These are phyloP conservation scores for Drosophila nebulosa DNA, from an alignment of 1,140 invertebrate species.

Conservation along the genomic window DNA sequence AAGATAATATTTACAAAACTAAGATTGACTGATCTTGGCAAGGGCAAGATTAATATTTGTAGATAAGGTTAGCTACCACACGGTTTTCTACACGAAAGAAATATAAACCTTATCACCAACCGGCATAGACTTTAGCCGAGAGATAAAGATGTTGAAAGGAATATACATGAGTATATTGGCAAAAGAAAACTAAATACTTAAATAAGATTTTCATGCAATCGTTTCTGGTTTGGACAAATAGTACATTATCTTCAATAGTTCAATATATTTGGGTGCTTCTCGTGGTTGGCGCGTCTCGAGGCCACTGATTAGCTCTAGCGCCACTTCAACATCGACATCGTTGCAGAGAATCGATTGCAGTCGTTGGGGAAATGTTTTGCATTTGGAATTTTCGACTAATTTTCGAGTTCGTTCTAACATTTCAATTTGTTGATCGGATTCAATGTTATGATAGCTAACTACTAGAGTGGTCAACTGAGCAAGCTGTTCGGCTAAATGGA, in stretches of 20 bases:
- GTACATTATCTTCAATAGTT: slow-evolving; percentile 59
- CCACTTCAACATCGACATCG: slow-evolving; percentile 59
- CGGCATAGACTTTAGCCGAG: background rate
- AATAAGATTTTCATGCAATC: slow-evolving; percentile 1
- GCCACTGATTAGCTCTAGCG: slow-evolving; percentile 57
- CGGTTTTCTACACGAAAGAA: background rate
- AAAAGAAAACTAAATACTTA: background rate
- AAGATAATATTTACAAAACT: background rate
- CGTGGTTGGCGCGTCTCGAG: slow-evolving; percentile 56
- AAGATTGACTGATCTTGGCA: background rate
- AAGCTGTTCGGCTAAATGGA: slow-evolving; percentile 44
- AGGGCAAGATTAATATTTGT: background rate
- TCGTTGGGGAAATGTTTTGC: slow-evolving; percentile 42
- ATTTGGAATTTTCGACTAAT: slow-evolving; percentile 10
- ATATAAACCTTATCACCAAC: background rate
- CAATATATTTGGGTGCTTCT: slow-evolving; percentile 54
- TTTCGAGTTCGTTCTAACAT: slow-evolving; percentile 47
- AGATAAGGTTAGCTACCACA: slow-evolving; percentile 22
- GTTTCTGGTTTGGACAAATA: slow-evolving; percentile 17
- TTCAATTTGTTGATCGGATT: slow-evolving; percentile 28
- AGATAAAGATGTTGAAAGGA: slow-evolving; percentile 8
- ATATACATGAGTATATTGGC: background rate
- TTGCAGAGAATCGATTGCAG: slow-evolving; percentile 62
- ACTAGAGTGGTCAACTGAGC: slow-evolving; percentile 45
- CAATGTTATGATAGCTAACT: slow-evolving; percentile 54